These are phyloP conservation scores for Ctenodactylus gundi DNA, from an alignment of 2,113 vertebrate genomes.

Conservation along the genomic window DNA sequence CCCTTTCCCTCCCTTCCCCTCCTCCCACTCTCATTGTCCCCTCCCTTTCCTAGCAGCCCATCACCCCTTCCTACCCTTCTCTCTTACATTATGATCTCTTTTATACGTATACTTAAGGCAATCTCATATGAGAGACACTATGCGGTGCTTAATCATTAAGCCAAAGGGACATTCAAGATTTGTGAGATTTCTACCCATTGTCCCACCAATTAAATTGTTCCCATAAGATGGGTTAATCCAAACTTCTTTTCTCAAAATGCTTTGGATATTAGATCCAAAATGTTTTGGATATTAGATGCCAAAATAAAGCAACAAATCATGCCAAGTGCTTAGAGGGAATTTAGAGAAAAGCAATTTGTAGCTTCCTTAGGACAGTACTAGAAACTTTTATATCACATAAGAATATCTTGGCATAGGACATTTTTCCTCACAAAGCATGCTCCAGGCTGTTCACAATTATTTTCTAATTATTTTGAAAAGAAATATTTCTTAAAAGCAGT, in stretches of 20 bases:
- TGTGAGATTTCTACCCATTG: neutral
- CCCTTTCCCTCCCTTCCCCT: too few species aligned
- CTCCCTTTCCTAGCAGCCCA: too few species aligned
- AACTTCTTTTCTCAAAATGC: neutral
- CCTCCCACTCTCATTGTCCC: too few species aligned
- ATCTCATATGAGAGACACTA: too few species aligned
- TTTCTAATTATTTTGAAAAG: slow-evolving; percentile 12
- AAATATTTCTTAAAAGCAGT: neutral
- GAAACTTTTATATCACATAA: neutral
- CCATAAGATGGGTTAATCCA: neutral
- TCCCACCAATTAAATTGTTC: neutral
- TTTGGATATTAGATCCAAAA: neutral
- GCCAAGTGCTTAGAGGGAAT: neutral
- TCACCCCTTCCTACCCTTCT: too few species aligned
- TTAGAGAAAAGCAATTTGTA: neutral
- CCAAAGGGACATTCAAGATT: neutral
- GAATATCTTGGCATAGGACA: neutral
- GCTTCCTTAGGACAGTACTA: neutral
- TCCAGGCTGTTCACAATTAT: neutral
- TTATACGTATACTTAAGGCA: too few species aligned
- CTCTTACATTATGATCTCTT: too few species aligned
- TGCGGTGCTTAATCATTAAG: too few species aligned
- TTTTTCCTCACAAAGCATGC: slow-evolving; percentile 23
- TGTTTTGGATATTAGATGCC: neutral
- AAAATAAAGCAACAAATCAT: neutral